Conservation (phyloP, 1,140 invertebrate genomes). For the Drosophila carrolli region DNA sequence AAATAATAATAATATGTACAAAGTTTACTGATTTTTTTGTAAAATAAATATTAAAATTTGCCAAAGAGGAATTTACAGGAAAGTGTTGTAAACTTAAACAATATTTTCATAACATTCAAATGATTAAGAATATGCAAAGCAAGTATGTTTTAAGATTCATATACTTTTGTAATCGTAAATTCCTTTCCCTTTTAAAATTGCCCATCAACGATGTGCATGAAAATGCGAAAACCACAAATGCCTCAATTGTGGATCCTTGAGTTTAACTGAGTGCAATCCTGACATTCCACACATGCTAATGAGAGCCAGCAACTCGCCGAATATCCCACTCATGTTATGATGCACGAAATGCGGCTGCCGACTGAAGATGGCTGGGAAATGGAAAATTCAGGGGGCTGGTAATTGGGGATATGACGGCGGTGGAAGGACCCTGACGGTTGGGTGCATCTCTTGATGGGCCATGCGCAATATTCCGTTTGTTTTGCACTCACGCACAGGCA, state of each 20-base stretch:
- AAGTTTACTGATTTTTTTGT: too few relatives aligned
- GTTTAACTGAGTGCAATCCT: constrained; percentile 34
- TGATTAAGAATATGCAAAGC: too few relatives aligned
- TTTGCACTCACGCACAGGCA: constrained; percentile 64
- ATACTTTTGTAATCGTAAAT: too few relatives aligned
- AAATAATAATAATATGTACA: too few relatives aligned
- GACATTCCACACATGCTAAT: constrained; percentile 41
- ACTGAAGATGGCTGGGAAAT: constrained; percentile 40
- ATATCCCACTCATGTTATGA: constrained; percentile 33
- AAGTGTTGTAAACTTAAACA: too few relatives aligned
- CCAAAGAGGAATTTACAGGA: too few relatives aligned
- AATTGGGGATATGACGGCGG: constrained; percentile 5
- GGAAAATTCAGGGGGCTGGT: constrained; percentile 4
- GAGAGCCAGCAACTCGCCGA: constrained; percentile 38
- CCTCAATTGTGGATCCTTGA: constrained; percentile 21
- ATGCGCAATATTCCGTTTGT: constrained; percentile 65
- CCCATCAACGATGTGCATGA: neutral
- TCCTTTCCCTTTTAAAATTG: neutral
- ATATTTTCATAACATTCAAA: too few relatives aligned
- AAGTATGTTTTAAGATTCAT: too few relatives aligned
- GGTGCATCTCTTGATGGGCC: constrained; percentile 50
- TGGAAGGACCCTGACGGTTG: constrained; percentile 11
- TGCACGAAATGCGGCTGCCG: constrained; percentile 33
- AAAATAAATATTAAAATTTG: too few relatives aligned
- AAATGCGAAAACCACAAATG: constrained; percentile 2